These are phyloP conservation scores for Tetrax tetrax DNA, from an alignment of 2,113 vertebrate genomes.

Conservation along the genomic window DNA sequence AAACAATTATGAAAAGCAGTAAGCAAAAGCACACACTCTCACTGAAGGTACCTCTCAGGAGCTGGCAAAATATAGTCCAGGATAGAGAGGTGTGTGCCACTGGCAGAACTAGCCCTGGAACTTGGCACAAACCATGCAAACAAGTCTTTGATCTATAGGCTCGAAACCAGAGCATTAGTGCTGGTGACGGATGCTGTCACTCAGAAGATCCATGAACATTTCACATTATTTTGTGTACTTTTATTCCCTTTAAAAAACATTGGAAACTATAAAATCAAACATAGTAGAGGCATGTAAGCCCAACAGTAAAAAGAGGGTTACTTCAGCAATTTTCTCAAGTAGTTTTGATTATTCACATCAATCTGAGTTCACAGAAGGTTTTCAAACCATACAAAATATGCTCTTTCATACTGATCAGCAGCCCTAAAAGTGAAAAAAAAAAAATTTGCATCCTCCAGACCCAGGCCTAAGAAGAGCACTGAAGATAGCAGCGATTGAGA, in stretches of 20 bases:
- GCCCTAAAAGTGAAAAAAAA: background rate
- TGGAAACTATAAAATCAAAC: background rate
- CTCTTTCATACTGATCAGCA: background rate
- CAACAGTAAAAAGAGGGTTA: background rate
- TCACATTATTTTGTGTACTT: background rate
- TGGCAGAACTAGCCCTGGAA: background rate
- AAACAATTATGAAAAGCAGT: background rate
- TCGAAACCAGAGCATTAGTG: background rate
- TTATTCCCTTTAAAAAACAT: background rate
- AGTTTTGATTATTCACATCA: background rate
- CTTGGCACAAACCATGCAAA: background rate
- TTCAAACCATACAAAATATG: background rate
- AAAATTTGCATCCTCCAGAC: background rate
- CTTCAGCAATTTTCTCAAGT: background rate
- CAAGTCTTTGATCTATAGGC: background rate
- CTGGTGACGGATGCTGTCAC: background rate
- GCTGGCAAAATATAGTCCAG: background rate
- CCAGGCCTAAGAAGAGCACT: background rate
- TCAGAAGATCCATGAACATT: background rate
- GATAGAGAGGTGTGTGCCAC: fast-evolving
- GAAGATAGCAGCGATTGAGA: background rate
- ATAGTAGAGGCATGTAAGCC: background rate
- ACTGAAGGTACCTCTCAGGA: background rate
- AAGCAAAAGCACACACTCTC: background rate
- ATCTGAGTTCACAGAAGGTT: background rate